These are phyloP conservation scores for Ectropis crepuscularia DNA, from an alignment of 2,888 invertebrate genomes.

Conservation along the genomic window DNA sequence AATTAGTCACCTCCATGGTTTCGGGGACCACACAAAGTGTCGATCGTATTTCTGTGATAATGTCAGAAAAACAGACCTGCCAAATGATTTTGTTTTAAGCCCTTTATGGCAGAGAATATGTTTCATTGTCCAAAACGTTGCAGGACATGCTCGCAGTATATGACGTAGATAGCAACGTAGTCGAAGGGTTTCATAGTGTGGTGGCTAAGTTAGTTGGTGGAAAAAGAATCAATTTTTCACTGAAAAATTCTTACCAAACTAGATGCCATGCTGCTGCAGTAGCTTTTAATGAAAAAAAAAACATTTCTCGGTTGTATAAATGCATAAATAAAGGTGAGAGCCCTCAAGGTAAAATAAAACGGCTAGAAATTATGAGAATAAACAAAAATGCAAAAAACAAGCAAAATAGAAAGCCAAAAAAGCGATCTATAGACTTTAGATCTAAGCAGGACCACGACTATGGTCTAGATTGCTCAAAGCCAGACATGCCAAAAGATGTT, in stretches of 20 bases:
- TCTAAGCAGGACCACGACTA: no score
- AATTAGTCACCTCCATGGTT: slow-evolving; percentile 5
- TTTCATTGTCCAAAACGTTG: slow-evolving; percentile 5
- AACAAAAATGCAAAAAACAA: no score
- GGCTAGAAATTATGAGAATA: no score
- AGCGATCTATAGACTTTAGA: no score
- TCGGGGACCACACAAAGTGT: slow-evolving; percentile 8
- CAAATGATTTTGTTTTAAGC: slow-evolving; percentile 1
- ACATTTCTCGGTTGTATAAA: no score
- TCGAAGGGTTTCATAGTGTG: background rate
- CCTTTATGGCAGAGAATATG: slow-evolving; percentile 10
- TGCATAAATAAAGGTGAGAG: no score
- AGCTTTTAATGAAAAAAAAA: slow-evolving; percentile 2
- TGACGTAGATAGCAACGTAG: slow-evolving; percentile 6
- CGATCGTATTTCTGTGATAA: slow-evolving; percentile 12
- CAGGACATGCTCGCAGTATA: slow-evolving; percentile 4
- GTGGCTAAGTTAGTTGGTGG: slow-evolving; percentile 4
- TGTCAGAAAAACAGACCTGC: background rate
- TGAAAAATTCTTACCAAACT: background rate
- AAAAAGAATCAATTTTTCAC: background rate
- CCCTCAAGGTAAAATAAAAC: no score
- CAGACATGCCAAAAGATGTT: no score
- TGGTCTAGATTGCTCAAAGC: no score
- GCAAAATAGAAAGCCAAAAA: no score
- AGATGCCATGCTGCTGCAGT: slow-evolving; percentile 5